Evolutionary conservation across 2,797 vertebrate genomes (phyloP), one percentile per base, ranked within the genome.

Genomic region (Pseudomugil tenellus): DNA sequence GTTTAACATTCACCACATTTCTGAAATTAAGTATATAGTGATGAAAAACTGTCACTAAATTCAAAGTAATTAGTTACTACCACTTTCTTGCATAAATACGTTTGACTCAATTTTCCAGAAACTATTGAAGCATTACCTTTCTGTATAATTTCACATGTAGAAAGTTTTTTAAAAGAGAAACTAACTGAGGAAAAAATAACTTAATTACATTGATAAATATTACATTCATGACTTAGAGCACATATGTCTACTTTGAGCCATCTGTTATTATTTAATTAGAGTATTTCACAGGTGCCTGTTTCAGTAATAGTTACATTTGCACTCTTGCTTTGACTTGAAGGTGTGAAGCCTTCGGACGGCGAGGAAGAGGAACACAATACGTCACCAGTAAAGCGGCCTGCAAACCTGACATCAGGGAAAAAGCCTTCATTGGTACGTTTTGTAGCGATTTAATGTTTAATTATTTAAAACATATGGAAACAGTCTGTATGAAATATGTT

Each of bases 321-420:
- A 21, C 43, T 46, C 19, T n/a, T 48, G 32, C 43, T 25, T 77
- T 71, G 12, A 19, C 78, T 25, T 70, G 35, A 52, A 95, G 94
- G 93, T 78, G 81, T 90, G 58, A 94, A 92, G 66, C 91, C 92
- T 16, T 90, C 88, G 17, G 92, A 93, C 0, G 91, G 92, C 67
- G 92, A 93, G 48, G 93, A 94, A 16, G 92, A 95, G 67, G 94
- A 95, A 76, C 93, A 95, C 83, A 95, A 95, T 80, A 69, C 93
- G 0, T 95, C 94, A 0, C 94, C 94, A 0, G 91, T 94, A 67
- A 95, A 94, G 71, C 90, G 93, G 59, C 93, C 93, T 10, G 92
- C 92, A 2, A 76, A 67, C 37, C 76, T 92, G 52, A 62, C 70
- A 58, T 58, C 71, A 0, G 83, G 87, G 59, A 94, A 92, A 78